phyloP scores from a whole-genome alignment of 2,797 vertebrate genomes.

The Danio aesculapii region DNA sequence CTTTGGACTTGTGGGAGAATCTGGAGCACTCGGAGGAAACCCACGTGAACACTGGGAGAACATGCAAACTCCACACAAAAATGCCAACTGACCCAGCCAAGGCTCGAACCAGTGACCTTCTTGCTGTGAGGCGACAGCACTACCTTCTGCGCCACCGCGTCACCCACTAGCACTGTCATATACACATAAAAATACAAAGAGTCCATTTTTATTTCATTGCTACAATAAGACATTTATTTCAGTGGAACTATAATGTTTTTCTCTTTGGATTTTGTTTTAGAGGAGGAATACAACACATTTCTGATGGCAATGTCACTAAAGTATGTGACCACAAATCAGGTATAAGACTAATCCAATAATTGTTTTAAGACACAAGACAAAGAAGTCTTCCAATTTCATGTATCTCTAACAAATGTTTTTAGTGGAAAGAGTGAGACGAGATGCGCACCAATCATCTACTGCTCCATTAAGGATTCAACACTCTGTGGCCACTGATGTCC shows the following conservation, averaged over 20 bases:
- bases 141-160: no score
- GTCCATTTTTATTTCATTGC: no score
- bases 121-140: no score
- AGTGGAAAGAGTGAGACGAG: slow-evolving; percentile 60
- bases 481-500: slow-evolving; percentile 63
- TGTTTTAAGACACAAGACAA: not conserved
- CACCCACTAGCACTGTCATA: no score
- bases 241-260: not conserved
- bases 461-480: slow-evolving; percentile 42
- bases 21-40: no score
- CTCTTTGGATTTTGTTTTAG: slow-evolving; percentile 64
- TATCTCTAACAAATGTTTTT: not conserved
- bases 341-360: slow-evolving; percentile 46
- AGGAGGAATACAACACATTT: slow-evolving; percentile 75
- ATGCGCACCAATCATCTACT: slow-evolving; percentile 6
- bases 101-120: no score
- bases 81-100: no score
- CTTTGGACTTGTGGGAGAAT: no score
- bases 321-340: slow-evolving; percentile 64
- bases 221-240: no score
- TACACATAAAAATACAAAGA: no score
- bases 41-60: no score
- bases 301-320: slow-evolving; percentile 60
- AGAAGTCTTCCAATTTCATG: not conserved
- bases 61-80: no score